A percentile compares a stretch with the other conserved stretches of the same genome.
Conservation (phyloP, 2,797 vertebrate genomes). For the Vireo griseus region DNA sequence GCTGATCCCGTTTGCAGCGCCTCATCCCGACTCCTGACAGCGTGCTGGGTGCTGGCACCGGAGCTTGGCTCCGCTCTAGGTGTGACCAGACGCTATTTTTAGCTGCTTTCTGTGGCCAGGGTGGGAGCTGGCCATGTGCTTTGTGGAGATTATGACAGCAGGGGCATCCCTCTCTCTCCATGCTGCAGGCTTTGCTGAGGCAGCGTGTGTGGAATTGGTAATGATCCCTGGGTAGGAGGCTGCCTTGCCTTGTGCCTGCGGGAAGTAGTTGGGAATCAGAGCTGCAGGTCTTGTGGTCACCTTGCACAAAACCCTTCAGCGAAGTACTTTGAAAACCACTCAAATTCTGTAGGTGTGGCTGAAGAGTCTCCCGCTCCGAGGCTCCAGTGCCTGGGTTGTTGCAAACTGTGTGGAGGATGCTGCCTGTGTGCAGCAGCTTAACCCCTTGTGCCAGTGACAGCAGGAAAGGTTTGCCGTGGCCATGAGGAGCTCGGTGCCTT, state of each 20-base stretch:
- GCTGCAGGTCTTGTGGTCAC: neutral
- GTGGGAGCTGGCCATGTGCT: neutral
- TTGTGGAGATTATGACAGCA: neutral
- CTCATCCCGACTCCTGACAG: neutral
- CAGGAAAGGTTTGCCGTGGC: neutral
- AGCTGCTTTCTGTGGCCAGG: neutral
- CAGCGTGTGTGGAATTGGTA: neutral
- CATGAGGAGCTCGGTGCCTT: neutral
- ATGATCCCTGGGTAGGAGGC: neutral
- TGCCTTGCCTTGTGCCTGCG: neutral
- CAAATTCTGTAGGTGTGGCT: neutral
- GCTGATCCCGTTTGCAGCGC: neutral
- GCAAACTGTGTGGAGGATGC: neutral
- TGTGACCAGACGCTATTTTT: neutral
- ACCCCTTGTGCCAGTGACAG: neutral
- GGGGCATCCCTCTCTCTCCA: neutral
- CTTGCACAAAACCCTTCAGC: neutral
- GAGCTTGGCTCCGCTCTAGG: fast-evolving
- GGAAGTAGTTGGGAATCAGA: neutral
- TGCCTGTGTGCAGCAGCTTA: neutral
- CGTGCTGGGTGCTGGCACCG: fast-evolving
- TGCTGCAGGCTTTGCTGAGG: neutral
- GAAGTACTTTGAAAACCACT: neutral
- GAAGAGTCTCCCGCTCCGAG: neutral
- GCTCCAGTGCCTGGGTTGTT: neutral